Base-by-base conservation (phyloP, 2,888 invertebrate genomes). In the Acrobeloides nanus region DNA sequence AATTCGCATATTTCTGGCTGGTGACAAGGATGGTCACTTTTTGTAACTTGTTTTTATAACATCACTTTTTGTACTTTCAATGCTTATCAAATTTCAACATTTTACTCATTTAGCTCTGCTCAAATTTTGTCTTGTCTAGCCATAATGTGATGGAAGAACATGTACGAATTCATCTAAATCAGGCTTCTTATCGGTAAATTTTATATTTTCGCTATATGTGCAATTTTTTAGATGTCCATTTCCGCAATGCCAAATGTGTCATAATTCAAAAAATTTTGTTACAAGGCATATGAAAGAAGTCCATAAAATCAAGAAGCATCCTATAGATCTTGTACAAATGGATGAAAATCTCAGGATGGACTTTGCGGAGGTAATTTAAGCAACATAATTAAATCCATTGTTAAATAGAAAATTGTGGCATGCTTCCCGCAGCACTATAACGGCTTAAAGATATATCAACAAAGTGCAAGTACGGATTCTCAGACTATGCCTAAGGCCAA, bases 201-300 rank as follows among this genome's bases (percentile, higher is more conserved):
- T 17, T 38, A 4, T n/a, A 3, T 15, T 39, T 7, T 5, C 1
- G 12, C 5, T 20, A 2, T 5, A n/a, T n/a, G n/a, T n/a, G n/a
- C n/a, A n/a, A n/a, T n/a, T 8, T 21, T 45, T 18, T 23, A 29
- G 33, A 18, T 55, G 56, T 41, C 24, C 45, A 12, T 33, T 55
- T 23, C 34, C 37, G 12, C 47, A 37, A 10, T 55, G 56, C 45
- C 4, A 12, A 1, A 25, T 33, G 7, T n/a, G 15, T 12, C 57
- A 57, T 35, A 29, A 52, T 17, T 46, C 48, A 4, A 49, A 49
- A 44, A 49, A 33, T 40, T 52, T 52, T 29, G 17, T 52, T 12
- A 26, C 31, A 7, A 24, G 52, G 10, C 52, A 52, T 48, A 52
- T 52, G 52, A 52, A 52, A 27, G 52, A 52, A 25, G 52, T 52